These are phyloP conservation scores for Lithosia quadra DNA, from an alignment of 2,888 invertebrate genomes.

Conservation along the genomic window DNA sequence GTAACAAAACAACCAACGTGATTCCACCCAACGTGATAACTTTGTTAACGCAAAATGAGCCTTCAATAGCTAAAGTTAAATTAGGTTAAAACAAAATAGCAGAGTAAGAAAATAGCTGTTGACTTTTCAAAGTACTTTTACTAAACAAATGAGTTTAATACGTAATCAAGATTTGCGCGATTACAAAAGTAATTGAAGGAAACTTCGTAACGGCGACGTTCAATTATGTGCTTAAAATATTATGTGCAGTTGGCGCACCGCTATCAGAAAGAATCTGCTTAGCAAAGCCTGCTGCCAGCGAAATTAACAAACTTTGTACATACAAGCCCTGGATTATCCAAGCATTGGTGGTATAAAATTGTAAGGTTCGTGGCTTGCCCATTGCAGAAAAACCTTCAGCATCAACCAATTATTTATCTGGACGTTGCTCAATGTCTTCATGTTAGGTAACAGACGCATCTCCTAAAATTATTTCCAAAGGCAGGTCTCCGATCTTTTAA, in stretches of 20 bases:
- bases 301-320: neutral
- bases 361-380: neutral
- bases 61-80: conserved; percentile 82
- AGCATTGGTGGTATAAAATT: neutral
- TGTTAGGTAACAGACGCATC: no score
- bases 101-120: conserved; percentile 67
- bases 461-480: no score
- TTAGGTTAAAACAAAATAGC: conserved; percentile 79
- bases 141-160: conserved; percentile 54
- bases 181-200: conserved; percentile 38
- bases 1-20: conserved; percentile 60
- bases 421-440: no score
- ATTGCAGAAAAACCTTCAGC: neutral
- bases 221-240: neutral
- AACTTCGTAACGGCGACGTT: conserved; percentile 30
- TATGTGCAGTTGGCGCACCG: neutral
- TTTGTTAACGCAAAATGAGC: conserved; percentile 78
- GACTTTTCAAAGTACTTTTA: conserved; percentile 56
- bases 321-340: neutral
- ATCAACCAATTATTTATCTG: neutral
- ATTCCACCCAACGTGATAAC: conserved; percentile 64
- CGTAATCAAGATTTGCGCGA: conserved; percentile 50
- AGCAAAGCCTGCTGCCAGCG: neutral
- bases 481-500: no score
- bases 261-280: neutral